Percentiles rank a stretch among this genome's conserved stretches.
phyloP scores from a whole-genome alignment of 1,140 invertebrate species.

The Brachionus asplanchnoidis region DNA sequence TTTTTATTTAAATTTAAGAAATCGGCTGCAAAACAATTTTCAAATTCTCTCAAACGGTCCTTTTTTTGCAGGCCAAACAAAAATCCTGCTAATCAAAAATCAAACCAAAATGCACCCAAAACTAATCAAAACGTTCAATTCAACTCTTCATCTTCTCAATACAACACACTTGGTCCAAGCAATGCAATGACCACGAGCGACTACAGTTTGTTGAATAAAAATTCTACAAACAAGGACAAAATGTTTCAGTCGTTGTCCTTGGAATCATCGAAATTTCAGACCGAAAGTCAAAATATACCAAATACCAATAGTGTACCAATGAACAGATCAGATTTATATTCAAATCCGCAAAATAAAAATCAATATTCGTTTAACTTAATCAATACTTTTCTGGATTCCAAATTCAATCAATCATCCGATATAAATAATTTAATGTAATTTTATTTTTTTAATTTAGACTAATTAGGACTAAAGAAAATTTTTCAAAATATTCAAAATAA shows the following conservation, averaged over 20 bases:
- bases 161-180: background rate
- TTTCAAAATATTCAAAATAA: background rate
- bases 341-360: background rate
- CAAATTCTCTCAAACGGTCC: slow-evolving; percentile 88
- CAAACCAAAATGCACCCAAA: slow-evolving; percentile 42
- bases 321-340: slow-evolving; percentile 8
- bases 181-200: slow-evolving; percentile 1
- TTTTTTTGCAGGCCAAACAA: slow-evolving; percentile 91
- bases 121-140: background rate
- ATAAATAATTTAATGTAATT: slow-evolving; percentile 10
- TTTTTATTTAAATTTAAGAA: slow-evolving; percentile 54
- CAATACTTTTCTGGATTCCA: background rate
- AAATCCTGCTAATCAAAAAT: slow-evolving; percentile 60
- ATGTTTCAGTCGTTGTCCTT: slow-evolving; percentile 6
- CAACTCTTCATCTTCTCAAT: background rate
- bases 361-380: background rate
- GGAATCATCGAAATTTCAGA: slow-evolving; percentile 19
- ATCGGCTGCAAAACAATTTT: slow-evolving; percentile 66
- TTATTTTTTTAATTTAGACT: too few relatives aligned
- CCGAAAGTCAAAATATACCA: background rate
- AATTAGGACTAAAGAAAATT: background rate
- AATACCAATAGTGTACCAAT: slow-evolving; percentile 13
- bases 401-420: background rate
- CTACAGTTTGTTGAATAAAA: slow-evolving; percentile 19
- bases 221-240: background rate